phyloP scores from a whole-genome alignment of 1,140 invertebrate species.

The Akabosia matsudoensis region DNA sequence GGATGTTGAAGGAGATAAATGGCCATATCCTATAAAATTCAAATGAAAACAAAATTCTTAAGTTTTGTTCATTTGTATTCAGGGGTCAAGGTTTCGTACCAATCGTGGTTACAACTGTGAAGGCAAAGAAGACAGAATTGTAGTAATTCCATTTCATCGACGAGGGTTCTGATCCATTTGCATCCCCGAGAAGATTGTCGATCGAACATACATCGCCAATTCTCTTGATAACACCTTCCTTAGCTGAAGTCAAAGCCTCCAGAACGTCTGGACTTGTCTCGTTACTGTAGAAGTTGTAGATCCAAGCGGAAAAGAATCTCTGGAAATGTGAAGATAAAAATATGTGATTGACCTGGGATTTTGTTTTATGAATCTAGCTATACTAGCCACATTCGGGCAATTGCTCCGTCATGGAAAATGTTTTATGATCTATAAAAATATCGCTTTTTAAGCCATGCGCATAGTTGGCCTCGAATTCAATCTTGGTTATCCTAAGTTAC shows the following conservation, averaged over 20 bases:
- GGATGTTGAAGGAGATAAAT: slow-evolving; percentile 78
- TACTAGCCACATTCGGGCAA: too few species aligned
- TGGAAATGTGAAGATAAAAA: slow-evolving; percentile 12
- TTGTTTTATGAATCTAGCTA: too few species aligned
- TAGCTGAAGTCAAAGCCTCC: slow-evolving; percentile 37
- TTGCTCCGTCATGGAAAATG: too few species aligned
- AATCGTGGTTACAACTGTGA: slow-evolving; percentile 91
- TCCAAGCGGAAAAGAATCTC: slow-evolving; percentile 43
- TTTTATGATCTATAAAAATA: too few species aligned
- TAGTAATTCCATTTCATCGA: slow-evolving; percentile 79
- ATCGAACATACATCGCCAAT: slow-evolving; percentile 38
- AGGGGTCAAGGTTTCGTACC: slow-evolving; percentile 58
- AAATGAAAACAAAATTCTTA: neutral
- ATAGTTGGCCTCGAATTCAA: too few species aligned
- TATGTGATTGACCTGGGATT: too few species aligned
- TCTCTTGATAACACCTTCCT: slow-evolving; percentile 43
- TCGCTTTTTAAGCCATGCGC: too few species aligned
- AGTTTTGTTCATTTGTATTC: neutral
- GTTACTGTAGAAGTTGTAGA: slow-evolving; percentile 42
- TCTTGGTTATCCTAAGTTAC: too few species aligned
- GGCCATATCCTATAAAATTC: slow-evolving; percentile 72
- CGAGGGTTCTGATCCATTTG: too few species aligned
- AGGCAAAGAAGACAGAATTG: slow-evolving; percentile 89
- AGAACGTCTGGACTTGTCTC: slow-evolving; percentile 38
- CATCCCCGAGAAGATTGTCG: slow-evolving; percentile 31